These are phyloP conservation scores for Rotaria magnacalcarata DNA, from an alignment of 2,888 invertebrate genomes.

Conservation along the genomic window DNA sequence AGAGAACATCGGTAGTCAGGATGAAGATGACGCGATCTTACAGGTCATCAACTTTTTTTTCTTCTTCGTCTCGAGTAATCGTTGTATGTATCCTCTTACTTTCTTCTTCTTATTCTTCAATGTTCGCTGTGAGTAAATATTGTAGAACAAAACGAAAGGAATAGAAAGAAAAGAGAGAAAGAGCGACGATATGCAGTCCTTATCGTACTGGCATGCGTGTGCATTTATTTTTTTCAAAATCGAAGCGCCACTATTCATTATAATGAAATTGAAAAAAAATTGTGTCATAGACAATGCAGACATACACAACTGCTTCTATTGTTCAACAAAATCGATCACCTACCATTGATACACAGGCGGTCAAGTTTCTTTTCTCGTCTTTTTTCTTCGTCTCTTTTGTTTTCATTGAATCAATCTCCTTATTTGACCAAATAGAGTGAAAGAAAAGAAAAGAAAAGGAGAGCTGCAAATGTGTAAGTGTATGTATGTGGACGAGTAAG, in stretches of 20 bases:
- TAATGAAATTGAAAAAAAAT: constrained; percentile 14
- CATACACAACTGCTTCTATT: constrained; percentile 4
- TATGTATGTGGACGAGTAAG: not conserved
- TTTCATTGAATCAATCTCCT: not conserved
- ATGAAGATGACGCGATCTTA: not conserved
- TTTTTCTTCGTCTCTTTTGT: not conserved
- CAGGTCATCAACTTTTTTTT: not conserved
- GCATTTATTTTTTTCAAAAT: not conserved
- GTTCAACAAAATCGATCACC: constrained; percentile 14
- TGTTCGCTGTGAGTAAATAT: not conserved
- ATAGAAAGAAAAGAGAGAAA: not conserved
- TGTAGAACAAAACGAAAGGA: not conserved
- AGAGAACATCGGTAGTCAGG: not conserved
- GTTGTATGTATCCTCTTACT: not conserved
- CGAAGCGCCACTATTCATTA: not conserved
- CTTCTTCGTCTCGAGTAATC: not conserved
- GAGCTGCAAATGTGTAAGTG: not conserved
- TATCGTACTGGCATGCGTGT: not conserved
- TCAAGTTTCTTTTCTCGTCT: not conserved
- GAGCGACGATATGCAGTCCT: not conserved
- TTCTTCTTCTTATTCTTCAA: not conserved
- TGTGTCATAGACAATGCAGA: not conserved
- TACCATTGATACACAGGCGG: not conserved
- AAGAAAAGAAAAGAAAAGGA: not conserved
- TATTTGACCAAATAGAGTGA: not conserved